Evolutionary conservation across 2,113 vertebrate species (phyloP).

Genomic region (rabbit (Oryctolagus cuniculus)): DNA sequence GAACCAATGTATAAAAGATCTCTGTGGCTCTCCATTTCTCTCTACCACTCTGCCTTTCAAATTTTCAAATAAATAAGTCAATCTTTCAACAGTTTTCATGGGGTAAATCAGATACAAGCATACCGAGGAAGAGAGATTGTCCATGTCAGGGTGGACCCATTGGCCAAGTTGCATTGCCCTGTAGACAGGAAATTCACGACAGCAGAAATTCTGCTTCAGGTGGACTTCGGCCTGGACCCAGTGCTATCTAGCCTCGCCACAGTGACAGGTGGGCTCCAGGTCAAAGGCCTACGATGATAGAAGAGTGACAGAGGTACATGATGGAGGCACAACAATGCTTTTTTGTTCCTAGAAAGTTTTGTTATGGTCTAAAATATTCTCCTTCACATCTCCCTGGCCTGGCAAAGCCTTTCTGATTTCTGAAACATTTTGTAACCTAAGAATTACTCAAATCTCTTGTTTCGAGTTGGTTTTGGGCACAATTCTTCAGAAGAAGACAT

Average conservation of each 20-base stretch:
- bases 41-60: too few species aligned
- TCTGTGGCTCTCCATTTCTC: too few species aligned
- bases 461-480: conserved; percentile 42
- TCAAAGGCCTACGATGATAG: background rate
- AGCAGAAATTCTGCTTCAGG: background rate
- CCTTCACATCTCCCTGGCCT: background rate
- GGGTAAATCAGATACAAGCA: background rate
- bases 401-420: conserved; percentile 40
- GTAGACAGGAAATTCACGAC: background rate
- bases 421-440: background rate
- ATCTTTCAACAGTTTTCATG: background rate
- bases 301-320: background rate
- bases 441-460: conserved; percentile 30
- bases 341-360: background rate
- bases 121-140: background rate
- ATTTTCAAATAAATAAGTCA: too few species aligned
- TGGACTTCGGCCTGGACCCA: background rate
- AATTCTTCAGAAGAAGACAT: background rate
- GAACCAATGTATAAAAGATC: too few species aligned
- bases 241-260: background rate
- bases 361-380: conserved; percentile 9
- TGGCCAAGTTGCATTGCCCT: background rate
- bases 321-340: background rate
- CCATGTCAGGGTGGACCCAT: background rate
- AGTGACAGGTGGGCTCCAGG: background rate